Percentiles rank a stretch among this genome's conserved stretches.
These are phyloP conservation scores for Diaperis boleti DNA, from an alignment of 2,888 invertebrate genomes.

Conservation along the genomic window DNA sequence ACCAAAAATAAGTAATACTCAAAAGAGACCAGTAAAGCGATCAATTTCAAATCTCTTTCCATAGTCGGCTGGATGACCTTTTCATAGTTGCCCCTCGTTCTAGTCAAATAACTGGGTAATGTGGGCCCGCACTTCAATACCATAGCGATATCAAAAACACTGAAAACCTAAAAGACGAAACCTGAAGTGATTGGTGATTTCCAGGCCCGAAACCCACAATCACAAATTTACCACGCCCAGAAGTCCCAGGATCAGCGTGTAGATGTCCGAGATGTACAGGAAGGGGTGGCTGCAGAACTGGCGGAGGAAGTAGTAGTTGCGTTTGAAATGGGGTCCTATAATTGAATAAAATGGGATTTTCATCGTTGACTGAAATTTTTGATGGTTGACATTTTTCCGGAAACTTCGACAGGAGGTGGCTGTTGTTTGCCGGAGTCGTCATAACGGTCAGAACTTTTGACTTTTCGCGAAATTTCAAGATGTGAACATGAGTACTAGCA, in stretches of 20 bases:
- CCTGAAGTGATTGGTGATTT: constrained; percentile 15
- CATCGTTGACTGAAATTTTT: constrained; percentile 50
- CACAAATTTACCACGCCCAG: constrained; percentile 55
- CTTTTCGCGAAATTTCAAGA: constrained; percentile 13
- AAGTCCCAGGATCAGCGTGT: constrained; percentile 59
- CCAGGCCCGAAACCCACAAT: not conserved
- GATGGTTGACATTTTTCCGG: constrained; percentile 28
- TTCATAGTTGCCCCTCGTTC: constrained; percentile 54
- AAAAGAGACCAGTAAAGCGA: constrained; percentile 60
- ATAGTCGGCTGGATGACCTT: constrained; percentile 56
- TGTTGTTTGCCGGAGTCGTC: constrained; percentile 3
- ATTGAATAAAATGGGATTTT: constrained; percentile 58
- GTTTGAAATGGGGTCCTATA: constrained; percentile 54
- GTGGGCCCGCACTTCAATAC: constrained; percentile 59
- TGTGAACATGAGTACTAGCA: constrained; percentile 54
- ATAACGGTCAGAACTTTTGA: constrained; percentile 18
- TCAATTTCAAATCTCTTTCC: constrained; percentile 62
- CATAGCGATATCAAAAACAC: constrained; percentile 59
- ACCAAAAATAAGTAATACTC: constrained; percentile 62
- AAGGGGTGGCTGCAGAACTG: constrained; percentile 55
- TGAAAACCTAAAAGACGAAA: constrained; percentile 55
- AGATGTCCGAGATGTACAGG: constrained; percentile 56
- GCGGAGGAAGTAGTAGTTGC: constrained; percentile 51
- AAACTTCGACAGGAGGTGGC: constrained; percentile 40
- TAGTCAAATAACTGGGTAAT: constrained; percentile 57